phyloP scores from a whole-genome alignment of 2,888 invertebrate genomes.

The Idaea dimidiata region DNA sequence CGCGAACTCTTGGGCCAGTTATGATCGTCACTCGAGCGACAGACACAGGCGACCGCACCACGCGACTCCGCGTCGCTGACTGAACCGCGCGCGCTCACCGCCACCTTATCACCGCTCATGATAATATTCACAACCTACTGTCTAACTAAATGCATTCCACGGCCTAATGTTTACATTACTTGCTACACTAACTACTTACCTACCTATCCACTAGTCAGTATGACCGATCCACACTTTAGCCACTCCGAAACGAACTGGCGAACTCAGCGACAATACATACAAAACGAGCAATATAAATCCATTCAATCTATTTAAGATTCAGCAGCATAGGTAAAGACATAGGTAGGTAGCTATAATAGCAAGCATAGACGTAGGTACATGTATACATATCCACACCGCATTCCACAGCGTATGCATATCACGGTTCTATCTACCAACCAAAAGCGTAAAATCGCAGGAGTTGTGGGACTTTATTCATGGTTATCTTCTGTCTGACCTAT shows the following conservation, averaged over 20 bases:
- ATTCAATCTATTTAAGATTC: conserved; percentile 80
- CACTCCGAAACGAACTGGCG: conserved; percentile 60
- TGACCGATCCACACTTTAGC: conserved; percentile 57
- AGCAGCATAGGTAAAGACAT: conserved; percentile 58
- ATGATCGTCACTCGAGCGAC: conserved; percentile 65
- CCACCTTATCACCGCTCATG: conserved; percentile 79
- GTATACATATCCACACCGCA: conserved; percentile 64
- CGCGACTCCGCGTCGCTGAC: conserved; percentile 77
- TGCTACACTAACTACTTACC: conserved; percentile 32
- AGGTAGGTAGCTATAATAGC: conserved; percentile 12
- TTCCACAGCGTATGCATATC: conserved; percentile 67
- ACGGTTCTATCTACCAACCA: background rate
- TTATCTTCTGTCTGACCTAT: background rate
- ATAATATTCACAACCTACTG: conserved; percentile 76
- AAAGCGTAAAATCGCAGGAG: background rate
- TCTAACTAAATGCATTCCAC: conserved; percentile 4
- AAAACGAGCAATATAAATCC: conserved; percentile 57
- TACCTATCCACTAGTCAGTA: conserved; percentile 28
- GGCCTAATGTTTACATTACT: conserved; percentile 76
- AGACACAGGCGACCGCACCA: conserved; percentile 38
- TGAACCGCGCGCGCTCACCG: conserved; percentile 68
- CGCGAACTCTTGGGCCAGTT: conserved; percentile 67
- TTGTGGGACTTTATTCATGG: background rate
- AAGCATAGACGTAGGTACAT: conserved; percentile 39
- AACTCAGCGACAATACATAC: conserved; percentile 67